phyloP scores from a whole-genome alignment of 2,113 vertebrate species.

The Promerops cafer region DNA sequence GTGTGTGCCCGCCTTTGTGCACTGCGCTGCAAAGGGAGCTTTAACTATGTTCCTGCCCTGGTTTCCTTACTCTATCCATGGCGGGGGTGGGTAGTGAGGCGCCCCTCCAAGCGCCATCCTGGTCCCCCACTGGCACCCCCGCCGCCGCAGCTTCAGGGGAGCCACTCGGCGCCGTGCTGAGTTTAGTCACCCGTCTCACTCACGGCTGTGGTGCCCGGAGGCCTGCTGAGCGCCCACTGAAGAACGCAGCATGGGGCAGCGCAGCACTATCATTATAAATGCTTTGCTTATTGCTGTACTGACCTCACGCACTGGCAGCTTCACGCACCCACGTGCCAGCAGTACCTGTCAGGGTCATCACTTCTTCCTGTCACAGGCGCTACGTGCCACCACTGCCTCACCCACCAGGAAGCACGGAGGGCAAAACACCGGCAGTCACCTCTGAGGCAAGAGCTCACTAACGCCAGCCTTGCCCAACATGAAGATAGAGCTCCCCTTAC shows the following conservation, averaged over 20 bases:
- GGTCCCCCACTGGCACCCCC: rapidly evolving
- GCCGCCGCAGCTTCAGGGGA: background rate
- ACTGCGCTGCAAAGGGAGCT: background rate
- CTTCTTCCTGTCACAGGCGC: background rate
- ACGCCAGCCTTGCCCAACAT: background rate
- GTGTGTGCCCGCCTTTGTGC: rapidly evolving
- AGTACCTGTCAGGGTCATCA: background rate
- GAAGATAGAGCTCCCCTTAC: background rate
- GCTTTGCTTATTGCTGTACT: background rate
- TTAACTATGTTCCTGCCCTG: background rate
- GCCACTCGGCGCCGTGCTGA: rapidly evolving
- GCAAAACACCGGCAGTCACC: background rate
- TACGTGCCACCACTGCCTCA: background rate
- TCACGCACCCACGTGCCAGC: background rate
- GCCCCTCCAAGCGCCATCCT: background rate
- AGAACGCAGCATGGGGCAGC: background rate
- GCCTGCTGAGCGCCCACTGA: background rate
- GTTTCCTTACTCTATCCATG: background rate
- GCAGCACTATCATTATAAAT: background rate
- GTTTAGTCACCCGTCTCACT: background rate
- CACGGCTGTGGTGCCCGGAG: background rate
- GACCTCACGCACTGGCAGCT: background rate
- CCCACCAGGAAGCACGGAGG: background rate
- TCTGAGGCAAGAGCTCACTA: background rate
- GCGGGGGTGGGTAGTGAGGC: background rate